A percentile compares a stretch with the other conserved stretches of the same genome.
phyloP scores from a whole-genome alignment of 2,797 vertebrate genomes.

The Paramormyrops hopkinsi region DNA sequence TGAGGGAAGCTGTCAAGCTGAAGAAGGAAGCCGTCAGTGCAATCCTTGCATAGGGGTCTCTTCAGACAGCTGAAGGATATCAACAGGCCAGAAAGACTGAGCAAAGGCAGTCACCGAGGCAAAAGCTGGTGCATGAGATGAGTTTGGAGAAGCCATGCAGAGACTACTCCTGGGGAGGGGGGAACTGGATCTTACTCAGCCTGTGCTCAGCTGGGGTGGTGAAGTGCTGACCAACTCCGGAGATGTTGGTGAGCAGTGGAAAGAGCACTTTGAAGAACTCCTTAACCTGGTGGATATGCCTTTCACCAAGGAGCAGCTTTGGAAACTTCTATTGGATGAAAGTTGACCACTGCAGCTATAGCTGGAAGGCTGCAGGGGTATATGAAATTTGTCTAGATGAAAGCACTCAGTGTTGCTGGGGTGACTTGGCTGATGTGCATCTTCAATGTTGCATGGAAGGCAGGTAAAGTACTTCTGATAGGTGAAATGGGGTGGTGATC shows the following conservation, averaged over 20 bases:
- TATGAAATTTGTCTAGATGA: background rate
- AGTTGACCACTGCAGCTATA: background rate
- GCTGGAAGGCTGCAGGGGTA: background rate
- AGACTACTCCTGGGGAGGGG: background rate
- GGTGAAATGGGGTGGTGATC: background rate
- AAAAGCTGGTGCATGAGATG: background rate
- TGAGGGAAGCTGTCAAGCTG: constrained; percentile 4
- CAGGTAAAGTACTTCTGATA: background rate
- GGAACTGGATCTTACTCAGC: background rate
- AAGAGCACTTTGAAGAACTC: background rate
- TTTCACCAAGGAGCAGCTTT: background rate
- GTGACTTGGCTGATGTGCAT: background rate
- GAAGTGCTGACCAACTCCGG: background rate
- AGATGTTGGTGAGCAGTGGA: background rate
- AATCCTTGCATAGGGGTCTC: background rate
- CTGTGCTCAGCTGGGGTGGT: background rate
- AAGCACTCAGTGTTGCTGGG: background rate
- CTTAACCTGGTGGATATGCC: background rate
- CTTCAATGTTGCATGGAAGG: background rate
- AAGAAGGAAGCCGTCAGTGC: background rate
- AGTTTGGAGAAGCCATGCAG: background rate
- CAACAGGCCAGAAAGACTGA: background rate
- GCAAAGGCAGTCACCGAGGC: background rate
- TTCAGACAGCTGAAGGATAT: background rate
- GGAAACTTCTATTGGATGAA: background rate